Base-by-base conservation (phyloP, 2,888 invertebrate species). In the Melolontha melolontha region DNA sequence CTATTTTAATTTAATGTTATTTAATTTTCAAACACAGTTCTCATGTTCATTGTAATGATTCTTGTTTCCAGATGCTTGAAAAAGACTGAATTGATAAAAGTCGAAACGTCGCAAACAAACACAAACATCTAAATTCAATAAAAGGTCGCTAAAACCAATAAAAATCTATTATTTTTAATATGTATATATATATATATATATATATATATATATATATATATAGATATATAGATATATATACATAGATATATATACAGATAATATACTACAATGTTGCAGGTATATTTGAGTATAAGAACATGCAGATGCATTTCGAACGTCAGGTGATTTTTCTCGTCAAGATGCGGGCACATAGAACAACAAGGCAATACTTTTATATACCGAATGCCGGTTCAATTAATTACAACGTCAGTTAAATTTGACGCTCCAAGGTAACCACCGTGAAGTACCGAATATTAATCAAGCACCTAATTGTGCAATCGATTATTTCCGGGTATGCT, bases 381-480 rank as follows among this genome's bases (percentile, higher is more conserved):
- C 59, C 16, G 47, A 22, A 49, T 44, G 66, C 47, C 66, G 41
- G 29, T 47, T 52, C 66, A 63, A 69, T 70, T 70, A 68, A 70
- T 70, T 70, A 68, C 59, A 42, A 29, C 70, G 54, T 62, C 52
- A 44, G 57, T 68, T 64, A 65, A 62, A 50, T 62, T 65, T 68
- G 68, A 66, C 66, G 65, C 54, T 59, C 52, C 65, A 68, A 70
- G 70, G 70, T 64, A 51, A 66, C 57, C 57, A 40, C 49, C 40
- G 39, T 39, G 65, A 50, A 59, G 59, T 47, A 62, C 59, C 66
- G 63, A 62, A 62, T 66, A 66, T 69, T 69, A 69, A 69, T 66
- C 66, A 52, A 66, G 44, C 41, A 42, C 62, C 62, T 54, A 66
- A 69, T 66, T 69, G 69, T 44, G 55, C 65, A 66, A 68, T 68